These are phyloP conservation scores for Adelognathus sp. DNA, from an alignment of 2,888 invertebrate species.

Conservation along the genomic window DNA sequence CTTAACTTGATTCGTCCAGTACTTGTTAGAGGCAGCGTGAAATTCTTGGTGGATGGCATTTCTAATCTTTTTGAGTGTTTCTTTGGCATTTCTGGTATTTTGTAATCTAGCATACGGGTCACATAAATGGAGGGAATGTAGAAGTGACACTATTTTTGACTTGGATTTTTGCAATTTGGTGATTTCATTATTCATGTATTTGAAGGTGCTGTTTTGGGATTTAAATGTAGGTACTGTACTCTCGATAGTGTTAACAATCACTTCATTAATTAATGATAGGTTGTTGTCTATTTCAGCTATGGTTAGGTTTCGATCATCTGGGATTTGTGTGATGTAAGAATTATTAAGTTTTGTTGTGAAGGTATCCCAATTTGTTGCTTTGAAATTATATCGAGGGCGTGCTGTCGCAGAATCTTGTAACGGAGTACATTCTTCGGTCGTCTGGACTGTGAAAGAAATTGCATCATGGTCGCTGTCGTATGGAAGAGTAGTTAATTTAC, in stretches of 20 bases:
- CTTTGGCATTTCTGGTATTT: too few relatives aligned
- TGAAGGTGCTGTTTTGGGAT: background rate
- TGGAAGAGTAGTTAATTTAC: background rate
- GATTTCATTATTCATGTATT: too few relatives aligned
- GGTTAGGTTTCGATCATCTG: too few relatives aligned
- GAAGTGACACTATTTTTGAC: background rate
- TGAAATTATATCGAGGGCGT: too few relatives aligned
- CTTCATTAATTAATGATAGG: too few relatives aligned
- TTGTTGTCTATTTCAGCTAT: too few relatives aligned
- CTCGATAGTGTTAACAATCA: too few relatives aligned
- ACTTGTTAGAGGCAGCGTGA: background rate
- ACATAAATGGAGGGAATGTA: background rate
- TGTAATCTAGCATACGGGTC: background rate
- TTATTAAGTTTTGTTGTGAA: too few relatives aligned
- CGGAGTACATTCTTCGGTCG: background rate
- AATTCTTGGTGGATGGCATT: background rate
- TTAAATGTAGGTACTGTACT: background rate
- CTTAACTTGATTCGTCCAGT: constrained; percentile 15
- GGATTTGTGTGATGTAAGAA: too few relatives aligned
- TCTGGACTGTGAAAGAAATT: background rate
- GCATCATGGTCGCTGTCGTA: constrained; percentile 16
- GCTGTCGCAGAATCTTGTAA: background rate
- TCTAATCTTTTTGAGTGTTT: background rate
- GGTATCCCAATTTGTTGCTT: too few relatives aligned
- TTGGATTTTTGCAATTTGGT: too few relatives aligned